Evolutionary conservation across 1,140 invertebrate genomes (phyloP), one percentile per base, ranked within the genome.

Genomic region (Hormaphis cornu): DNA sequence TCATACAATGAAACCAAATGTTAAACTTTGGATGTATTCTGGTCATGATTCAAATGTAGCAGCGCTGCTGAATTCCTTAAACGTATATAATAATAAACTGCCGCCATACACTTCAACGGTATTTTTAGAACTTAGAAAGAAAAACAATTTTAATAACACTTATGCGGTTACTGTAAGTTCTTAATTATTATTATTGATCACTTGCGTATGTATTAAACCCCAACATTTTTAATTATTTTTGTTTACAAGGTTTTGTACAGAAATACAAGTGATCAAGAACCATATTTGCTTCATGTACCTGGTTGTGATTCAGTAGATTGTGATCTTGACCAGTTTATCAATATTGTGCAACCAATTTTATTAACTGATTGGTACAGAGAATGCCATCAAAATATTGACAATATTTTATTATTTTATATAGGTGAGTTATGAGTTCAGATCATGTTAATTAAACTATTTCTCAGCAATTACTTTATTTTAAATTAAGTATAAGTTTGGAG

Each of bases 71-170:
- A 52, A 58, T 44, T 44, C 69, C n/a, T 48, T 72, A 26, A 70
- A 84, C 16, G 73, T 93, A 5, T 95, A 86, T 76, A 83, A 93
- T 66, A 79, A 80, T 4, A 85, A 87, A 61, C 83, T 82, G 72
- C 91, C 92, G 3, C 85, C 86, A 4, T 94, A 89, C 0, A 76
- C 95, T 9, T 86, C 87, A 0, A 88, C 86, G 73, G 73, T 94
- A 30, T 79, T 95, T 70, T 72, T 77, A 73, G 66, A 79, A 54
- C 75, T 78, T 56, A 73, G 73, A 5, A 73, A 75, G 0, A 72
- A 71, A 37, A 33, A 71, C 33, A 42, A 22, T 1, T 1, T 14
- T 35, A 48, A 30, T 71, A 75, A 77, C 16, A 74, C 80, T 30
- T 74, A 79, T 72, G 72, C 79, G 69, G 80, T 82, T 69, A 81